A percentile compares a stretch with the other conserved stretches of the same genome.
phyloP scores from a whole-genome alignment of 2,888 invertebrate species.

The Polymixis lichenea region DNA sequence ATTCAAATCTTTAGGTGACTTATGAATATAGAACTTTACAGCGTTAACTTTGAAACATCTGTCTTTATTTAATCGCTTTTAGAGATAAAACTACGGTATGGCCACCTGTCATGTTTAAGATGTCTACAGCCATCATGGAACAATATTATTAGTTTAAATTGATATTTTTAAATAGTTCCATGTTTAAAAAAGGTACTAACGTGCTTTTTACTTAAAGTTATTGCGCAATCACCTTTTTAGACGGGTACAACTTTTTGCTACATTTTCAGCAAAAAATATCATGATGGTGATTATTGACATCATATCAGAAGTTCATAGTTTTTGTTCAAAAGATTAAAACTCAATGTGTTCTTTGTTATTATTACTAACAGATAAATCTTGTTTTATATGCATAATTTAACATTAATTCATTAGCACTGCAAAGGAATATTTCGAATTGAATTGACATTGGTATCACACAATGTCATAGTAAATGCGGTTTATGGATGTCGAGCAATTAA shows the following conservation, averaged over 20 bases:
- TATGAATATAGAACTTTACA: background rate
- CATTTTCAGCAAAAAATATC: conserved; percentile 30
- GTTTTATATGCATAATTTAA: conserved; percentile 28
- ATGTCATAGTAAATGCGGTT: conserved; percentile 9
- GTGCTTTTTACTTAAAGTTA: background rate
- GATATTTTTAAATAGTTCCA: too few species aligned
- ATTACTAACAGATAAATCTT: conserved; percentile 34
- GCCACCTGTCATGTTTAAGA: background rate
- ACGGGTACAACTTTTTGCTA: conserved; percentile 14
- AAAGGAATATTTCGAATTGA: conserved; percentile 35
- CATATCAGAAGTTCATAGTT: conserved; percentile 9
- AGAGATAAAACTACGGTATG: background rate
- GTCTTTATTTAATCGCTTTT: background rate
- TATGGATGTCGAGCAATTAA: background rate
- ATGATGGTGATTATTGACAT: conserved; percentile 25
- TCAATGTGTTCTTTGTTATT: conserved; percentile 40
- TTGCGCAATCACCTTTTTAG: background rate
- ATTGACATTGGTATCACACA: conserved; percentile 21
- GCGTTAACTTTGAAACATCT: background rate
- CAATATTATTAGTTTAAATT: too few species aligned
- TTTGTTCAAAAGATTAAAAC: conserved; percentile 51
- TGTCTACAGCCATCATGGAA: too few species aligned
- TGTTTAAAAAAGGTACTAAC: background rate
- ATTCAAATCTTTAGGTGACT: background rate
- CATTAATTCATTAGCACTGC: conserved; percentile 33